Percentiles rank a stretch among this genome's conserved stretches.
Conservation (phyloP, 2,888 invertebrate species). For the Acleris sparsana region DNA sequence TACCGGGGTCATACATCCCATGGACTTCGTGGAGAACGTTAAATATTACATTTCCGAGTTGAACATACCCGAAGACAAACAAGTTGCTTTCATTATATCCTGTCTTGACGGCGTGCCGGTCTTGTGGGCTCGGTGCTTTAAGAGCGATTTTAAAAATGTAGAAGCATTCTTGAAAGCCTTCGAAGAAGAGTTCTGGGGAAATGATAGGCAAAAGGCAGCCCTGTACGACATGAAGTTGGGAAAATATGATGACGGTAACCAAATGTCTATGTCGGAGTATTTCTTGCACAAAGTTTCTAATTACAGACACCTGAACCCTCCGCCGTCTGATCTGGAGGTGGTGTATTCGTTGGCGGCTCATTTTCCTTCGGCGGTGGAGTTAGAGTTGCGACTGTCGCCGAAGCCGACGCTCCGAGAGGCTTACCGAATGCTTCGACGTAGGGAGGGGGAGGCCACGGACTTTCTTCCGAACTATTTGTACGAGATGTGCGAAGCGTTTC, state of each 20-base stretch:
- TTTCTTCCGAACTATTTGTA: constrained; percentile 78
- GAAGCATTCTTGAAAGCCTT: constrained; percentile 69
- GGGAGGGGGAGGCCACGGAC: constrained; percentile 73
- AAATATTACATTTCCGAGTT: constrained; percentile 74
- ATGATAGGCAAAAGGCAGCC: constrained; percentile 73
- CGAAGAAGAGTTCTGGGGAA: constrained; percentile 78
- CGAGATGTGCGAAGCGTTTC: constrained; percentile 79
- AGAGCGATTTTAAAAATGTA: constrained; percentile 66
- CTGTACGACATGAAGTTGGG: constrained; percentile 77
- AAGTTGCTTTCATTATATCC: constrained; percentile 72
- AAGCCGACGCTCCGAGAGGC: constrained; percentile 77
- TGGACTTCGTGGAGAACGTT: constrained; percentile 75
- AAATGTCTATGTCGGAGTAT: constrained; percentile 77
- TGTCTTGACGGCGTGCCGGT: constrained; percentile 75
- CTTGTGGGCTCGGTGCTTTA: constrained; percentile 78
- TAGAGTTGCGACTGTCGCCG: constrained; percentile 74
- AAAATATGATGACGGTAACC: constrained; percentile 67
- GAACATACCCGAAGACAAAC: constrained; percentile 68
- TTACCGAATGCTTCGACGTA: constrained; percentile 72
- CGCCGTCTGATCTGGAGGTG: constrained; percentile 77
- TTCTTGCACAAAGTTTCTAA: constrained; percentile 77
- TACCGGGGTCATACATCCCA: constrained; percentile 71
- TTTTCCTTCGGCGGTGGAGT: constrained; percentile 74
- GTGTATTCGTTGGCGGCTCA: constrained; percentile 78
- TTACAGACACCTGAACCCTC: constrained; percentile 72